Conservation (phyloP, 2,113 vertebrate genomes). For the Strix aluco region DNA sequence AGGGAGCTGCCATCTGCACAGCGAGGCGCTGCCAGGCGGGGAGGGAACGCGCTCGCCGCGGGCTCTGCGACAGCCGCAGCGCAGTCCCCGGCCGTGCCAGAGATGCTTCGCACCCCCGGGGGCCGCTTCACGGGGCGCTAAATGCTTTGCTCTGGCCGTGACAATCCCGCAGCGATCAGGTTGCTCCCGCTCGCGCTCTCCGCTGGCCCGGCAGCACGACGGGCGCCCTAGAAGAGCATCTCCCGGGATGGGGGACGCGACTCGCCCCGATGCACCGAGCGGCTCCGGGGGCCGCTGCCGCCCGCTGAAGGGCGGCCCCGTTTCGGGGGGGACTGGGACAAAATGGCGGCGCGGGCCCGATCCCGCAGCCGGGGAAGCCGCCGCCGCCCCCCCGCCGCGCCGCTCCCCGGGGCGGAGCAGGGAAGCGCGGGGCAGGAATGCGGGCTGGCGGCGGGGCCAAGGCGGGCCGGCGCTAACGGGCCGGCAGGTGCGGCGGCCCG, state of each 20-base stretch:
- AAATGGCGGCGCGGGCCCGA: constrained; percentile 13
- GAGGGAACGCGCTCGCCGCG: background rate
- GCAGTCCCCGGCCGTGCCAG: background rate
- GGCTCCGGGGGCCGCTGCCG: background rate
- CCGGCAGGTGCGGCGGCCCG: background rate
- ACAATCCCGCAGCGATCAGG: background rate
- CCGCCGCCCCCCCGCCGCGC: background rate
- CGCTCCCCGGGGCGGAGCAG: background rate
- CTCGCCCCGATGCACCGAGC: no score
- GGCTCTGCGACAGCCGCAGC: background rate
- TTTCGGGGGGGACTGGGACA: background rate
- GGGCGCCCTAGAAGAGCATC: background rate
- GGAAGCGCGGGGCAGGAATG: background rate
- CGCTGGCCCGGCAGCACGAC: background rate
- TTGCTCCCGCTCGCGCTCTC: background rate
- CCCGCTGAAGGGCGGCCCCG: background rate
- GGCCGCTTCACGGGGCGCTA: background rate
- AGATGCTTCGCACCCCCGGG: background rate
- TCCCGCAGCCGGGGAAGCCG: background rate
- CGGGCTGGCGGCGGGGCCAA: no score
- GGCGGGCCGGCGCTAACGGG: background rate
- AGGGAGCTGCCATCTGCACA: background rate
- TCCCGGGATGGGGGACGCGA: no score
- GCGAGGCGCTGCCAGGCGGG: background rate
- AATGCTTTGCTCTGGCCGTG: background rate